Percentiles rank a stretch among this genome's conserved stretches.
phyloP scores from a whole-genome alignment of 2,888 invertebrate species.

The Leucophora obtusa region DNA sequence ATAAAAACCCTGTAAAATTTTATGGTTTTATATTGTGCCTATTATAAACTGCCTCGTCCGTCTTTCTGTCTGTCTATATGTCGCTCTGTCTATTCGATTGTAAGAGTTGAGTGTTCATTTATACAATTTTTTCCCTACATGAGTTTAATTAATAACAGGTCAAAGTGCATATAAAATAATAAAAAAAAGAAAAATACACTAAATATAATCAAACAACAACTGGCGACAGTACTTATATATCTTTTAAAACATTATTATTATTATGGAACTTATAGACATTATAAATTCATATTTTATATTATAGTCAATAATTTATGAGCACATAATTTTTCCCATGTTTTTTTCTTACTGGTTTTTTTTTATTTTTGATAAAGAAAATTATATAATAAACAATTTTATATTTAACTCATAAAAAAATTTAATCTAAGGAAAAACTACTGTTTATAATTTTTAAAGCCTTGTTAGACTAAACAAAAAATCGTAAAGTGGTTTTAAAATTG shows the following conservation, averaged over 20 bases:
- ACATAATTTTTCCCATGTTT: conserved; percentile 1
- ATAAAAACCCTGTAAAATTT: conserved; percentile 56
- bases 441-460: too few relatives aligned
- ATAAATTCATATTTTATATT: conserved; percentile 3
- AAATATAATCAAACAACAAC: conserved; percentile 53
- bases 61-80: not conserved
- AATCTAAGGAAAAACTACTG: too few relatives aligned
- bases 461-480: too few relatives aligned
- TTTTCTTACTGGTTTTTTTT: not conserved
- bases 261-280: conserved; percentile 1
- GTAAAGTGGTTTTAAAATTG: too few relatives aligned
- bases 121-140: conserved; percentile 33
- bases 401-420: too few relatives aligned
- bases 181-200: not conserved
- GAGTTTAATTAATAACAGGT: conserved; percentile 61
- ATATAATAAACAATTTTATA: too few relatives aligned
- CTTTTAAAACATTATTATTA: conserved; percentile 28
- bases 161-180: conserved; percentile 48
- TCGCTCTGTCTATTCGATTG: not conserved
- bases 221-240: conserved; percentile 59
- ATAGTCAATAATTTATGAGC: conserved; percentile 24
- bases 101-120: not conserved
- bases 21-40: conserved; percentile 43
- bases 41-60: not conserved
- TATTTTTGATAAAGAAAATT: conserved; percentile 1